Base-by-base conservation (phyloP, 2,888 invertebrate species). In the Blera fallax region DNA sequence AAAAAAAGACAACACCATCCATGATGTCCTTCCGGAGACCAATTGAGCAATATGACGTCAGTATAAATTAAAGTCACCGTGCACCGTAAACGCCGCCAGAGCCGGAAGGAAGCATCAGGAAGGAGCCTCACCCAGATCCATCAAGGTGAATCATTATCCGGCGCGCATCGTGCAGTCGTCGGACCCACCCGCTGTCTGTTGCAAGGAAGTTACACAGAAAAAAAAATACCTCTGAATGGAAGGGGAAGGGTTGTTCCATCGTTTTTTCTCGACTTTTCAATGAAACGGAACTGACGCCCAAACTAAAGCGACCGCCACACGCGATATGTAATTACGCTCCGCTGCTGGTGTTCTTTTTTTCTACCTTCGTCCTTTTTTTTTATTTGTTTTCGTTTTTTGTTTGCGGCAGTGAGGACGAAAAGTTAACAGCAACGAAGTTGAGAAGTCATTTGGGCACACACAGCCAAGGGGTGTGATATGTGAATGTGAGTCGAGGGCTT, bases 91-190 rank as follows among this genome's bases (percentile, higher is more conserved):
- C n/a, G 32, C 21, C 37, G 24, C 32, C 60, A 50, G 18, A 65
- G 40, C 70, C 77, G 77, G 83, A 69, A 84, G 73, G 83, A 69
- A 84, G 79, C 83, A 69, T 54, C 82, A 72, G 60, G 56, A 76
- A 74, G 65, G 50, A 74, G 70, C 84, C 84, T 85, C 80, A 85
- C 84, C 84, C 70, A 80, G 76, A 85, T 85, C 80, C 74, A 85
- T 80, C 80, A 85, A 85, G 84, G 84, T 85, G 84, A 85, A 85
- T 85, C 84, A 85, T 85, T 85, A 76, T 58, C 80, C 80, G 24
- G 7, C 16, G 34, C 54, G 58, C 72, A 78, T 77, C 60, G 32
- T 73, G 83, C 73, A 67, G 54, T 73, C 62, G 50, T 56, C 79
- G 27, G 34, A 45, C 80, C 69, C 84, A 76, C 84, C 80, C 70